These are phyloP conservation scores for Oplegnathus fasciatus DNA, from an alignment of 2,113 vertebrate species.

Conservation along the genomic window DNA sequence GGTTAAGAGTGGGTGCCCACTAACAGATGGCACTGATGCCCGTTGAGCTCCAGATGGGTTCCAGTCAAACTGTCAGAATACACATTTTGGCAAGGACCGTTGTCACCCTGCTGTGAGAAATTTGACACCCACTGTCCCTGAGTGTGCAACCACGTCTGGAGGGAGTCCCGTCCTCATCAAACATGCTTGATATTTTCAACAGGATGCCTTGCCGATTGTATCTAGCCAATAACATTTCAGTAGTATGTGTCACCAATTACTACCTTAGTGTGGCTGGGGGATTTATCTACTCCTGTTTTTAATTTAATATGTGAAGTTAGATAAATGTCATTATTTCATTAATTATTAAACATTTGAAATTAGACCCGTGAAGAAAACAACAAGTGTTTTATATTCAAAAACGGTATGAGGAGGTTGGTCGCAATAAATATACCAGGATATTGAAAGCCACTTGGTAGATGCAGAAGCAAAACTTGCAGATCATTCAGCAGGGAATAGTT, in stretches of 20 bases:
- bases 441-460: neutral
- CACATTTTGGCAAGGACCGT: conserved; percentile 35
- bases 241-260: neutral
- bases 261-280: neutral
- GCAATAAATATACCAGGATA: neutral
- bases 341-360: neutral
- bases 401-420: neutral
- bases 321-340: conserved; percentile 1
- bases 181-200: conserved; percentile 17
- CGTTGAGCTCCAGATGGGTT: conserved; percentile 29
- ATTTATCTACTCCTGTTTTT: conserved; percentile 6
- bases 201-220: conserved; percentile 1
- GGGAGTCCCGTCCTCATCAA: conserved; percentile 36
- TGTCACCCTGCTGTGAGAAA: conserved; percentile 32
- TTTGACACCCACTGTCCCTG: conserved; percentile 29
- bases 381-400: neutral
- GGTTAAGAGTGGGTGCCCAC: conserved; percentile 10
- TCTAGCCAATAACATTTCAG: neutral
- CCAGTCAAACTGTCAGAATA: conserved; percentile 39
- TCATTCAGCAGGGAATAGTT: neutral
- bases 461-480: conserved; percentile 7
- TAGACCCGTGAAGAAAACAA: neutral
- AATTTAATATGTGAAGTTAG: neutral
- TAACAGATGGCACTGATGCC: conserved; percentile 40
- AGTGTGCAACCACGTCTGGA: conserved; percentile 13